Base-by-base conservation (phyloP, 1,140 invertebrate species). In the Zaprionus africanus region DNA sequence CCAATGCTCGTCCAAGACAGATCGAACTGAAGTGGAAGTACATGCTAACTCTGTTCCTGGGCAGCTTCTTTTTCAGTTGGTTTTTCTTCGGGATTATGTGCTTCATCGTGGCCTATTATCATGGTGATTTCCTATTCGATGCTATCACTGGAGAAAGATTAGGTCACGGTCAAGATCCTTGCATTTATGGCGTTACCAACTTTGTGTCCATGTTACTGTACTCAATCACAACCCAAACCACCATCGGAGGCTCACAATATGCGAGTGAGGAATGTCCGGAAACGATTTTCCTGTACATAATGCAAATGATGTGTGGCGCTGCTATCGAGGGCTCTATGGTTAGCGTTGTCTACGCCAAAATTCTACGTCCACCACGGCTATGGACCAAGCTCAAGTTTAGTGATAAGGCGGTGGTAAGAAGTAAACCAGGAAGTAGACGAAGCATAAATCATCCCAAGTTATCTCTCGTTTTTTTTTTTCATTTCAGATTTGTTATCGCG, bases 221-320 rank as follows among this genome's bases (percentile, higher is more conserved):
- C 90, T 94, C 94, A 38, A 93, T 95, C 46, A 95, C 95, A 78
- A 95, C 94, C 11, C 95, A 95, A 82, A 94, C 94, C 81, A 94
- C 96, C 0, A 96, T 96, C 57, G 96, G 96, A 72, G 96, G 96
- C 2, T 94, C 93, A 5, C 93, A 97, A 58, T 96, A 95, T 91
- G 97, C 96, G 1, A 97, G 96, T 12, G 96, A 97, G 86, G 95
- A 97, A 81, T 98, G 97, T 91, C 95, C 96, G 0, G 96, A 97
- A 91, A 96, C 96, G 0, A 95, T 98, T 7, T 95, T 98, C 54
- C 94, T 97, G 2, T 93, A 95, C 78, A 93, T 94, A 9, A 75
- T 93, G 53, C 94, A 95, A 93, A 94, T 95, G 51, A 92, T 95
- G 26, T 91, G 93, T 3, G 94, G 94, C 0, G 94, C 94, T 1